These are phyloP conservation scores for Dryadula phaetusa DNA, from an alignment of 2,888 invertebrate genomes.

Conservation along the genomic window DNA sequence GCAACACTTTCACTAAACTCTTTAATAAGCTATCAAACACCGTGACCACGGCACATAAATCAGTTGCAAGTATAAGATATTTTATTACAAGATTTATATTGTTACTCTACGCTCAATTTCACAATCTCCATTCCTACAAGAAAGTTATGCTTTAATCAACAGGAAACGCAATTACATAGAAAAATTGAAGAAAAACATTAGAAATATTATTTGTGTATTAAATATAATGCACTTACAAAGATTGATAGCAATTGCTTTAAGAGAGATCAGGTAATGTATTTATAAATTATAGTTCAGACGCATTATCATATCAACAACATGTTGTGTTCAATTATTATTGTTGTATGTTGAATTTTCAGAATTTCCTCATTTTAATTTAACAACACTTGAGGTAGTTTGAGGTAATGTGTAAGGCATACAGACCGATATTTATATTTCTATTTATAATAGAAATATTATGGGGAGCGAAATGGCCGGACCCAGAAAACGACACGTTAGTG, in stretches of 20 bases:
- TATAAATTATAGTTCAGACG: no score
- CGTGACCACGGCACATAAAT: slow-evolving; percentile 22
- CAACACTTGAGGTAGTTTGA: neutral
- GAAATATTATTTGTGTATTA: neutral
- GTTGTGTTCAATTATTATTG: neutral
- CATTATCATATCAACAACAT: no score
- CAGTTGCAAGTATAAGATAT: neutral
- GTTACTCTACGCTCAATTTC: slow-evolving; percentile 23
- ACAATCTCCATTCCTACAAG: slow-evolving; percentile 19
- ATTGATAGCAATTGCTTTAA: slow-evolving; percentile 17
- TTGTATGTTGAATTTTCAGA: slow-evolving; percentile 18
- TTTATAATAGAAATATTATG: neutral
- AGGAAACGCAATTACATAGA: neutral
- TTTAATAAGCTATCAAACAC: slow-evolving; percentile 19
- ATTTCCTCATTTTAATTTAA: slow-evolving; percentile 1
- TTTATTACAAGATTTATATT: slow-evolving; percentile 22
- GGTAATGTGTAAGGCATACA: slow-evolving; percentile 2
- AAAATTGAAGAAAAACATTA: neutral
- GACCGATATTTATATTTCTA: slow-evolving; percentile 1
- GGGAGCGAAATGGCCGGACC: slow-evolving; percentile 48
- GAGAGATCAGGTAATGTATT: slow-evolving; percentile 8
- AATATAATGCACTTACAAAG: neutral
- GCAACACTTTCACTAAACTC: neutral
- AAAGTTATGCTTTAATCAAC: slow-evolving; percentile 21
- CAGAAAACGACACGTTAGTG: slow-evolving; percentile 52